A percentile compares a stretch with the other conserved stretches of the same genome.
phyloP scores from a whole-genome alignment of 2,113 vertebrate species.

The Nannospalax galili region DNA sequence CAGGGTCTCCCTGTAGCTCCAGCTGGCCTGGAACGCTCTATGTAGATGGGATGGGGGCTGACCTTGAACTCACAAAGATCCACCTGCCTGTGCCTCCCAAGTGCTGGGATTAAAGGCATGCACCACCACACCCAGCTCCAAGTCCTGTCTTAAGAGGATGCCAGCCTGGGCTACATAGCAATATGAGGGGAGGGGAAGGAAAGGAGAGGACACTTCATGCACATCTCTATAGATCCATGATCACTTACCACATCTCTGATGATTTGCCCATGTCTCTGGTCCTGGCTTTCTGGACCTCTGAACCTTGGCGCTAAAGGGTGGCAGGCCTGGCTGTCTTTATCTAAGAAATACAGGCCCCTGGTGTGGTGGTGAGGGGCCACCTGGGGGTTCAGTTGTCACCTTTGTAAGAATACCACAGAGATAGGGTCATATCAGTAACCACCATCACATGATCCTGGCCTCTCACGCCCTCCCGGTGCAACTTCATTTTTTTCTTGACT shows the following conservation, averaged over 20 bases:
- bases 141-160: too few relatives aligned
- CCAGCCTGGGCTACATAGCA: background rate
- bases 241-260: conserved; percentile 68
- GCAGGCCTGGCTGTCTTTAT: background rate
- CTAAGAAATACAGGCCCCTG: background rate
- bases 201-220: too few relatives aligned
- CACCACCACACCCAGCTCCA: too few relatives aligned
- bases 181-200: background rate
- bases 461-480: background rate
- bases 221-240: background rate
- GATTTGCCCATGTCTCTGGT: conserved; percentile 4
- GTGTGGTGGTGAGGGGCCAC: conserved; percentile 4
- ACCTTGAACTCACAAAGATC: too few relatives aligned
- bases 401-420: conserved; percentile 35
- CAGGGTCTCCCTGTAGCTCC: too few relatives aligned
- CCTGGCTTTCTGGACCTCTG: conserved; percentile 43
- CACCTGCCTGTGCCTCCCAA: too few relatives aligned
- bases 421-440: background rate
- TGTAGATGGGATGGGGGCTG: too few relatives aligned
- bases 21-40: too few relatives aligned
- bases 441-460: too few relatives aligned
- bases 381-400: conserved; percentile 20
- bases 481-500: background rate
- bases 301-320: conserved; percentile 75
- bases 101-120: too few relatives aligned